These are phyloP conservation scores for Harmothoe impar DNA, from an alignment of 2,888 invertebrate species.

Conservation along the genomic window DNA sequence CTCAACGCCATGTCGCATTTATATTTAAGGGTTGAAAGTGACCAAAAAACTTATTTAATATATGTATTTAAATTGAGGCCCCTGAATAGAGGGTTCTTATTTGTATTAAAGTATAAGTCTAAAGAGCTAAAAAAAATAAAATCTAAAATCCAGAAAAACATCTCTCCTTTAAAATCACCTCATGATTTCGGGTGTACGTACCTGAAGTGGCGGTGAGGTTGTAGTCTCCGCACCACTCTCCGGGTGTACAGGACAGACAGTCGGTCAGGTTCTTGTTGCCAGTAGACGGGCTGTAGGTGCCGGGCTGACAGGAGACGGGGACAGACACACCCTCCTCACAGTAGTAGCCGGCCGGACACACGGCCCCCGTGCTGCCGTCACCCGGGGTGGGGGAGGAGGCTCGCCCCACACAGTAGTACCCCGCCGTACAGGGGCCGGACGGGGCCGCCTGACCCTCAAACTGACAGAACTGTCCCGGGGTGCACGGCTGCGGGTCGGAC, in stretches of 20 bases:
- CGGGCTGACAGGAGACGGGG: slow-evolving; percentile 78
- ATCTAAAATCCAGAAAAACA: too few species aligned
- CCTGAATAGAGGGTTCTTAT: too few species aligned
- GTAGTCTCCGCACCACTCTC: slow-evolving; percentile 79
- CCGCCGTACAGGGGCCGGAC: slow-evolving; percentile 78
- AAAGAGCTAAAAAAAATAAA: too few species aligned
- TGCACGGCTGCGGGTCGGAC: slow-evolving; percentile 76
- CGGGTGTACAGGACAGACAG: slow-evolving; percentile 78
- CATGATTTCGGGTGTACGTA: too few species aligned
- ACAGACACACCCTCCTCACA: slow-evolving; percentile 76
- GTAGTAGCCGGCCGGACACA: slow-evolving; percentile 79
- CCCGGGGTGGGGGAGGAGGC: slow-evolving; percentile 77
- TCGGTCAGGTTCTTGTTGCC: slow-evolving; percentile 73
- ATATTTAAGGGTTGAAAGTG: too few species aligned
- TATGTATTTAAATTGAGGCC: too few species aligned
- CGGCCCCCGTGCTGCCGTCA: slow-evolving; percentile 76
- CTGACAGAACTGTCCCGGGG: slow-evolving; percentile 79
- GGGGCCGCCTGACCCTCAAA: slow-evolving; percentile 75
- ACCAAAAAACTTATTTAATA: too few species aligned
- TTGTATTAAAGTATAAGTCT: too few species aligned
- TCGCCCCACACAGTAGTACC: slow-evolving; percentile 78
- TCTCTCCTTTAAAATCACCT: too few species aligned
- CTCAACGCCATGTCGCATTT: too few species aligned
- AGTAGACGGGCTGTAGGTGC: slow-evolving; percentile 78
- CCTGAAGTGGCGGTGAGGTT: slow-evolving; percentile 78